These are phyloP conservation scores for Falcaria lacertinaria DNA, from an alignment of 2,888 invertebrate species.

Conservation along the genomic window DNA sequence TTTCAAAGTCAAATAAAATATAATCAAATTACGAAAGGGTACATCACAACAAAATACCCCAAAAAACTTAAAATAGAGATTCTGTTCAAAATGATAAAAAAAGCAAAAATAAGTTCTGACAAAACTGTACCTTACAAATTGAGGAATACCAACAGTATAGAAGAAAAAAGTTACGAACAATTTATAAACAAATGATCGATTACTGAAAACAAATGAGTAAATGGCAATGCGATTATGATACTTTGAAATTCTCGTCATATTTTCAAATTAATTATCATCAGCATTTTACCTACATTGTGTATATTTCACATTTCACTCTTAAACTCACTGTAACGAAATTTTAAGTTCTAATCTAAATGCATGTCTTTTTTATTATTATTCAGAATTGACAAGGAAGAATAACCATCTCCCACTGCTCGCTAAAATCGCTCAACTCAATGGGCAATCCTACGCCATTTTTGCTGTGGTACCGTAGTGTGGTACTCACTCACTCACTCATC, in stretches of 20 bases:
- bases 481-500: too few relatives aligned
- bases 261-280: constrained; percentile 29
- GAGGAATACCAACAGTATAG: constrained; percentile 13
- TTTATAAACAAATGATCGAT: constrained; percentile 40
- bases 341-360: constrained; percentile 42
- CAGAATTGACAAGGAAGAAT: constrained; percentile 63
- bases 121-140: constrained; percentile 32
- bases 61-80: not conserved
- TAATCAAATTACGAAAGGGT: too few relatives aligned
- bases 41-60: not conserved
- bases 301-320: constrained; percentile 68
- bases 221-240: constrained; percentile 33
- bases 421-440: too few relatives aligned
- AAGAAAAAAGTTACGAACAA: constrained; percentile 21
- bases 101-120: constrained; percentile 42
- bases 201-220: constrained; percentile 41
- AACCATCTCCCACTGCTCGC: constrained; percentile 67
- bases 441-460: constrained; percentile 73
- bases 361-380: constrained; percentile 60
- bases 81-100: not conserved
- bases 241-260: constrained; percentile 39
- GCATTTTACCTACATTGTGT: constrained; percentile 65
- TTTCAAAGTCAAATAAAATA: too few relatives aligned
- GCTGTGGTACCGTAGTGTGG: constrained; percentile 25
- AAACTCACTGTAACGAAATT: constrained; percentile 43